Evolutionary conservation across 2,888 invertebrate species (phyloP).

Genomic region (Epistrophella euchroma): DNA sequence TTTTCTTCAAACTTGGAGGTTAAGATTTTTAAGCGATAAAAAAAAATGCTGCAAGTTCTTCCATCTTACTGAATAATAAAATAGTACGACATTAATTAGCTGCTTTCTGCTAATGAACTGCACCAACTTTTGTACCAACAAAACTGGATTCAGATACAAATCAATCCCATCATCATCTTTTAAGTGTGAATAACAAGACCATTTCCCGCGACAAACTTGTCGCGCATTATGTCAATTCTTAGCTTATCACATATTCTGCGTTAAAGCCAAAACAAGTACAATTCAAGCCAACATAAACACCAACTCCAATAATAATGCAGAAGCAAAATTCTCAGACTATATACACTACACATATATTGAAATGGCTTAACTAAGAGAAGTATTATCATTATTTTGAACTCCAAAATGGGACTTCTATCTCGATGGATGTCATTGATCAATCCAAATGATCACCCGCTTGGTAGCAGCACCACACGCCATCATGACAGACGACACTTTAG

Average conservation of each 20-base stretch:
- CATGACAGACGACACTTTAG: constrained; percentile 23
- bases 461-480: constrained; percentile 41
- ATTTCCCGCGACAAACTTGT: constrained; percentile 29
- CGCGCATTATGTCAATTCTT: constrained; percentile 49
- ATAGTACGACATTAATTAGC: background rate
- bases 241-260: constrained; percentile 8
- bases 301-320: constrained; percentile 34
- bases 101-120: background rate
- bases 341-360: background rate
- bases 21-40: too few species aligned
- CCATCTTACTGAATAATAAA: background rate
- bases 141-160: constrained; percentile 23
- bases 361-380: background rate
- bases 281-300: constrained; percentile 17
- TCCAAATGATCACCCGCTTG: constrained; percentile 60
- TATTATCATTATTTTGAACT: constrained; percentile 53
- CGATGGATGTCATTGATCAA: constrained; percentile 64
- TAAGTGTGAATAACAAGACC: constrained; percentile 31
- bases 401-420: constrained; percentile 57
- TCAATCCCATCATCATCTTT: constrained; percentile 1
- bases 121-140: background rate
- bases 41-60: too few species aligned
- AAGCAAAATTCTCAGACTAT: background rate
- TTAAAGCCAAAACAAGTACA: constrained; percentile 32
- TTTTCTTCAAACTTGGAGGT: too few species aligned